Base-by-base conservation (phyloP, 2,113 vertebrate species). In the Dicaeum eximium region DNA sequence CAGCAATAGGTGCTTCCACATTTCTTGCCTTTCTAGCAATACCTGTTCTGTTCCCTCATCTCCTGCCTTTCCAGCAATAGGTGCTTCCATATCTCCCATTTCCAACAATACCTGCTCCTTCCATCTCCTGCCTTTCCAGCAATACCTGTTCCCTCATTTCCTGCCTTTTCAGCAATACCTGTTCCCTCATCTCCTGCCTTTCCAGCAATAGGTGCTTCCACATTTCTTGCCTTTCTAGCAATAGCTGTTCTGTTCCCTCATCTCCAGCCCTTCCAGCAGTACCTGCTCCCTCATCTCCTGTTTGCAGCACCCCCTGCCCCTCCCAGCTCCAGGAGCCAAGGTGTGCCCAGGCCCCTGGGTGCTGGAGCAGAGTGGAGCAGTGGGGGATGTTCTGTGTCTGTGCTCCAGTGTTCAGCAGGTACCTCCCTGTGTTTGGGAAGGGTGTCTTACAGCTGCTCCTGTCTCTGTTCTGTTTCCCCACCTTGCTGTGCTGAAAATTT, bases 311-410 rank as follows among this genome's bases (percentile, higher is more conserved):
- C 6, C 4, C 10, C 51, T 57, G 37, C 6, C 37, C 40, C 24
- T 54, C 0, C 42, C 67, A 3, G 6, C 66, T 35, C 15, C 74
- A 7, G 13, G 38, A 38, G 58, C 38, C 2, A 0, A 5, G 25
- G 12, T 2, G 31, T 51, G 62, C 28, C 0, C 4, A 1, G 47
- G 11, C 20, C 4, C 80, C 40, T 6, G 6, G 54, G 10, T 10
- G 37, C 48, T 57, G 15, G 2, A 1, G 24, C 4, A 5, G 27
- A 24, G 13, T 2, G 3, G 5, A 44, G 71, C 10, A 5, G 50
- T 5, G 40, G 2, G 2, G 12, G 47, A 0, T 14, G 35, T 53
- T 37, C 19, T 0, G 0, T n/a, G 67, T 48, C 20, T 65, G 58
- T 19, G 64, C 51, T 24, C 0, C 7, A 6, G 61, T 0, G 2